Evolutionary conservation across 1,140 invertebrate genomes (phyloP).

Genomic region (Potamilus streckersoni): DNA sequence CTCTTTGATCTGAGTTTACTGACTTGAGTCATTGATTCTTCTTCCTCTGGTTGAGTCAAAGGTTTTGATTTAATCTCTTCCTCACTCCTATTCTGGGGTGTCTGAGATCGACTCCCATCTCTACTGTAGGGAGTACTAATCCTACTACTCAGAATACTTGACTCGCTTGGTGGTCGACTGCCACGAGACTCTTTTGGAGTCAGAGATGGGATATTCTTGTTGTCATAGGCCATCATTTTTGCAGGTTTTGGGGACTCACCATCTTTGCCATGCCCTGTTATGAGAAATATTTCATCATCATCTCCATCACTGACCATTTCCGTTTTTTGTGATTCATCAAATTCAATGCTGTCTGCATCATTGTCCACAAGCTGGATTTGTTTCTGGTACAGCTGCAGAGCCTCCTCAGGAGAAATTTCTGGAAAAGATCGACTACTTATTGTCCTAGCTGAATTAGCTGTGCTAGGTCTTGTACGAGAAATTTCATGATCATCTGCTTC

Average conservation of each 20-base stretch:
- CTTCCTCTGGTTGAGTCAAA: too few species aligned
- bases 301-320: slow-evolving; percentile 21
- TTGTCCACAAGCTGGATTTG: slow-evolving; percentile 18
- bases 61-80: too few species aligned
- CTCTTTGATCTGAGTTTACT: not conserved
- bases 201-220: slow-evolving; percentile 38
- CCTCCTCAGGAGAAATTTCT: slow-evolving; percentile 59
- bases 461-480: slow-evolving; percentile 37
- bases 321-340: slow-evolving; percentile 28
- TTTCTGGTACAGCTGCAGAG: slow-evolving; percentile 44
- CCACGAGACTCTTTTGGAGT: slow-evolving; percentile 7
- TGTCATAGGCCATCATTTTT: slow-evolving; percentile 39
- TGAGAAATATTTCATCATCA: slow-evolving; percentile 54
- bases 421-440: slow-evolving; percentile 57
- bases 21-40: not conserved
- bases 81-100: slow-evolving; percentile 10
- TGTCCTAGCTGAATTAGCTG: slow-evolving; percentile 51
- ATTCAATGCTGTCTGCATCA: slow-evolving; percentile 22
- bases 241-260: slow-evolving; percentile 38
- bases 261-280: slow-evolving; percentile 34
- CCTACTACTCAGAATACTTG: slow-evolving; percentile 7
- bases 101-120: slow-evolving; percentile 28
- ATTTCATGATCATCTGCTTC: slow-evolving; percentile 6
- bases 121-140: slow-evolving; percentile 20
- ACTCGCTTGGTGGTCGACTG: too few species aligned